Evolutionary conservation across 2,113 vertebrate species (phyloP).

Genomic region (Neolamprologus brichardi): DNA sequence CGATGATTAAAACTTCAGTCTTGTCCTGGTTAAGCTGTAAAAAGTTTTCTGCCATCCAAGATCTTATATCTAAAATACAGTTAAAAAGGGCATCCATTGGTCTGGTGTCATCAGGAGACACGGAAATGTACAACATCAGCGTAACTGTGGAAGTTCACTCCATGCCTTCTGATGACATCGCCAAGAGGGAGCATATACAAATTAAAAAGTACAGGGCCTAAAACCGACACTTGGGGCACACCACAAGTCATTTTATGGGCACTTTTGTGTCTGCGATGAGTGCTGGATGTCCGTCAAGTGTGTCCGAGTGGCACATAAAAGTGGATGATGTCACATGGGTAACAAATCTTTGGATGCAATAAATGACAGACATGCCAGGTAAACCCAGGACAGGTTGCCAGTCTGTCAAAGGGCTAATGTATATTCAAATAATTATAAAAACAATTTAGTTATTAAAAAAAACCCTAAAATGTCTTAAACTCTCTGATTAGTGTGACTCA

Average conservation of each 20-base stretch:
- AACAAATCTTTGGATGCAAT: not conserved
- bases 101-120: not conserved
- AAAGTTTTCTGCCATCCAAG: not conserved
- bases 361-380: not conserved
- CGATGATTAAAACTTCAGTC: not conserved
- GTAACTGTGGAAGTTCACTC: not conserved
- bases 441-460: not conserved
- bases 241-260: not conserved
- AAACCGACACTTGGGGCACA: not conserved
- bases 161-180: accelerated
- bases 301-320: not conserved
- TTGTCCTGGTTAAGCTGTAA: not conserved
- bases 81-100: not conserved
- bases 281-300: not conserved
- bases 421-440: not conserved
- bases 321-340: not conserved
- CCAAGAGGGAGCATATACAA: not conserved
- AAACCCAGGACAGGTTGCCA: not conserved
- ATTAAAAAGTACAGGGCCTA: not conserved
- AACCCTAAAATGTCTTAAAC: accelerated
- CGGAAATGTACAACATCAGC: accelerated
- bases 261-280: not conserved
- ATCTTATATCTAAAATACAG: not conserved
- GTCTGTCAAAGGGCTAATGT: not conserved
- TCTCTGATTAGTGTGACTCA: not conserved